Conservation (phyloP, 2,888 invertebrate species). For the Clepsis dumicolana region DNA sequence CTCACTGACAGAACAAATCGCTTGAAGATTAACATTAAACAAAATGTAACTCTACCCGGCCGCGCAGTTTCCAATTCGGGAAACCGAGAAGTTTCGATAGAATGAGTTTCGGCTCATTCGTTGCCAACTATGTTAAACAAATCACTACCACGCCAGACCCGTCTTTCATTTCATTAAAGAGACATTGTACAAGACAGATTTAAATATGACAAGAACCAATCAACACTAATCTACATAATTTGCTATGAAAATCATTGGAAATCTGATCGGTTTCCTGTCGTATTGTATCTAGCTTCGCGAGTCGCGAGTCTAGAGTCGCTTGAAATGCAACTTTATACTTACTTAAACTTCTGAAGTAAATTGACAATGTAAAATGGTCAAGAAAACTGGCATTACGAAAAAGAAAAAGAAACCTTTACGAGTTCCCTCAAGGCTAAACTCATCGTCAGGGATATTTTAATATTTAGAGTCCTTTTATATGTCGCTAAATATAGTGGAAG, state of each 20-base stretch:
- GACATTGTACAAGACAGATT: neutral
- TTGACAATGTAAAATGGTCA: neutral
- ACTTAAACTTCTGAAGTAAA: no score
- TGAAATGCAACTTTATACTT: no score
- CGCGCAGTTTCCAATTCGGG: constrained; percentile 1
- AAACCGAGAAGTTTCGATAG: constrained; percentile 6
- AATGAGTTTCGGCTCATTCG: constrained; percentile 7
- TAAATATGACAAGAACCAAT: neutral
- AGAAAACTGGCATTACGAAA: no score
- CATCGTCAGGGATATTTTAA: neutral
- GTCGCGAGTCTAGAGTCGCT: no score
- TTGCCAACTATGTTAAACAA: constrained; percentile 6
- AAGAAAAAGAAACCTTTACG: neutral
- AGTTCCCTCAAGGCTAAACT: neutral
- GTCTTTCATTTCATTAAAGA: neutral
- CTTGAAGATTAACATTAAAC: neutral
- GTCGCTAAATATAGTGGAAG: neutral
- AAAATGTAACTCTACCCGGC: neutral
- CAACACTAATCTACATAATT: no score
- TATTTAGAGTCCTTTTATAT: neutral
- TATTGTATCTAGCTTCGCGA: no score
- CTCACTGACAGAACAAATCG: neutral
- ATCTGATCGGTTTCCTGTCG: no score
- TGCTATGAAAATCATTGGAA: no score
- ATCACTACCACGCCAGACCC: neutral